Percentiles rank a stretch among this genome's conserved stretches.
Evolutionary conservation across 2,888 invertebrate genomes (phyloP).

Genomic region (Drosophila meridiana): DNA sequence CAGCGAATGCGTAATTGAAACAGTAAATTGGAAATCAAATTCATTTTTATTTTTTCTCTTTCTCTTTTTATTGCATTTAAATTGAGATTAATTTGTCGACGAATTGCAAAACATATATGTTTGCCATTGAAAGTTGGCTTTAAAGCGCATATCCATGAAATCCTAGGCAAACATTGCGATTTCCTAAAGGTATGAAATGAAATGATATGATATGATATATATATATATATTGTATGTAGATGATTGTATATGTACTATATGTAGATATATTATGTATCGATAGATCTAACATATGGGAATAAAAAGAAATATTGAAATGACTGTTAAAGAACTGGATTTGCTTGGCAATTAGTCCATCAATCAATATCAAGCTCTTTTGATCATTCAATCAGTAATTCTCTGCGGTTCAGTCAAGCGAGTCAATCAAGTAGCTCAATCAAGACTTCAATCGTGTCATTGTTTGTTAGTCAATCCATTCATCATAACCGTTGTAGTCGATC

Average conservation of each 20-base stretch:
- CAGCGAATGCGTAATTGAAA: conserved; percentile 33
- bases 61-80: not conserved
- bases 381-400: not conserved
- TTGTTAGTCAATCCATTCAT: no score
- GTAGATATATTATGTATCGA: no score
- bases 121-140: not conserved
- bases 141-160: not conserved
- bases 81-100: conserved; percentile 4
- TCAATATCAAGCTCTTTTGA: no score
- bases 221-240: no score
- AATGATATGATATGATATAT: not conserved
- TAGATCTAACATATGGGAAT: not conserved
- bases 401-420: not conserved
- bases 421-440: not conserved
- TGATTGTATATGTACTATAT: not conserved
- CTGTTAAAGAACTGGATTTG: not conserved
- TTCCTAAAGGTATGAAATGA: not conserved
- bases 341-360: not conserved
- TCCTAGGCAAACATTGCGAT: no score
- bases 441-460: not conserved
- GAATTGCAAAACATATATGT: not conserved
- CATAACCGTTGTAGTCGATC: not conserved
- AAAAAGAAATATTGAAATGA: not conserved
- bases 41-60: not conserved
- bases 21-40: conserved; percentile 15